phyloP scores from a whole-genome alignment of 35 echinoderm and acorn worm species.

The Chiridota heheva region DNA sequence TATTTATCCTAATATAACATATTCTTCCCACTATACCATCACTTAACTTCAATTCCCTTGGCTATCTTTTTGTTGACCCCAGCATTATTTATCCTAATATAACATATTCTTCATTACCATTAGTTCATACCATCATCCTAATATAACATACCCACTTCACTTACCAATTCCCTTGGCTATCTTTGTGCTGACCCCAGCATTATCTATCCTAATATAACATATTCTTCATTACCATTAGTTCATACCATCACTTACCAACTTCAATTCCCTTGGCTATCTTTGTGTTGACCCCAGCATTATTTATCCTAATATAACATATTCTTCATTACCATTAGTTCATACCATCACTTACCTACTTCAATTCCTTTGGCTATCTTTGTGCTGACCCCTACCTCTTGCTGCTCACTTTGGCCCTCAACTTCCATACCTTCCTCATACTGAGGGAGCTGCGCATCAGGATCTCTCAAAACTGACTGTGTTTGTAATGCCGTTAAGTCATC shows the following conservation, averaged over 20 bases:
- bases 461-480: slow-evolving; percentile 28
- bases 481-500: slow-evolving; percentile 56
- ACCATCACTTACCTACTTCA: slow-evolving; percentile 30
- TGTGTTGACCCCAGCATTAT: neutral
- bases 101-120: too few relatives aligned
- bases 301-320: too few relatives aligned
- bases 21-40: too few relatives aligned
- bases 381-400: slow-evolving; percentile 14
- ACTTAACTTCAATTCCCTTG: slow-evolving; percentile 47
- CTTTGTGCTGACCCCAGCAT: too few relatives aligned
- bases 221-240: too few relatives aligned
- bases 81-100: too few relatives aligned
- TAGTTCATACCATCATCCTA: too few relatives aligned
- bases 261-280: slow-evolving; percentile 56
- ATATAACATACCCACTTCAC: slow-evolving; percentile 40
- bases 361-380: slow-evolving; percentile 23
- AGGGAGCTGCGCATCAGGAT: neutral
- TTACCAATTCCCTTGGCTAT: slow-evolving; percentile 64
- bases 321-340: too few relatives aligned
- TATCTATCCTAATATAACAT: too few relatives aligned
- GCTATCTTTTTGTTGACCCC: too few relatives aligned
- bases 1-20: too few relatives aligned
- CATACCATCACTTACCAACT: slow-evolving; percentile 36
- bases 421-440: slow-evolving; percentile 25
- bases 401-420: slow-evolving; percentile 24